Percentiles rank a stretch among this genome's conserved stretches.
phyloP scores from a whole-genome alignment of 2,888 invertebrate genomes.

The Plusia festucae region DNA sequence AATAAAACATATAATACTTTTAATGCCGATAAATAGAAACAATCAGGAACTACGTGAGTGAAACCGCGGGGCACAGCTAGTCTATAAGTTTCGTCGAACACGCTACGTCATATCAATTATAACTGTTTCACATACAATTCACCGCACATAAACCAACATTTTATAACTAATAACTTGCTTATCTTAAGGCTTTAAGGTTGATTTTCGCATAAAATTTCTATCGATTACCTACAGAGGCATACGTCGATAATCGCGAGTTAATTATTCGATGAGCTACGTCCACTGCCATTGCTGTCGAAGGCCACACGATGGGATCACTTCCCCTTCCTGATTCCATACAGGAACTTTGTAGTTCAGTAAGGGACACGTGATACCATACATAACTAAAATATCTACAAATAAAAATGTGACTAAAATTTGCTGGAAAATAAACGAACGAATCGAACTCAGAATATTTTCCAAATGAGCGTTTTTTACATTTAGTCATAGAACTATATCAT shows the following conservation, averaged over 20 bases:
- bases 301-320: constrained; percentile 34
- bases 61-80: background rate
- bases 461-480: too few species aligned
- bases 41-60: background rate
- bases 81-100: background rate
- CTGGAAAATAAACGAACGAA: too few species aligned
- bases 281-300: constrained; percentile 40
- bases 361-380: background rate
- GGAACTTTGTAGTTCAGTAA: constrained; percentile 33
- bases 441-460: too few species aligned
- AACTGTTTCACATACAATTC: background rate
- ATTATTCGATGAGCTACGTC: constrained; percentile 28
- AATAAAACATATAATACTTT: too few species aligned
- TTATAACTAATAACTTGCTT: background rate
- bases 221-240: constrained; percentile 17
- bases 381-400: background rate
- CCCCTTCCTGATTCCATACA: constrained; percentile 51
- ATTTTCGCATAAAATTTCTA: background rate
- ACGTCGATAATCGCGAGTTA: constrained; percentile 42
- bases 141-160: background rate
- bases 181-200: background rate
- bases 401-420: too few species aligned
- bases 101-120: background rate
- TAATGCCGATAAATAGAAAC: background rate
- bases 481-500: too few species aligned